Percentiles rank a stretch among this genome's conserved stretches.
phyloP scores from a whole-genome alignment of 1,140 invertebrate species.

The Zophobas atratus region DNA sequence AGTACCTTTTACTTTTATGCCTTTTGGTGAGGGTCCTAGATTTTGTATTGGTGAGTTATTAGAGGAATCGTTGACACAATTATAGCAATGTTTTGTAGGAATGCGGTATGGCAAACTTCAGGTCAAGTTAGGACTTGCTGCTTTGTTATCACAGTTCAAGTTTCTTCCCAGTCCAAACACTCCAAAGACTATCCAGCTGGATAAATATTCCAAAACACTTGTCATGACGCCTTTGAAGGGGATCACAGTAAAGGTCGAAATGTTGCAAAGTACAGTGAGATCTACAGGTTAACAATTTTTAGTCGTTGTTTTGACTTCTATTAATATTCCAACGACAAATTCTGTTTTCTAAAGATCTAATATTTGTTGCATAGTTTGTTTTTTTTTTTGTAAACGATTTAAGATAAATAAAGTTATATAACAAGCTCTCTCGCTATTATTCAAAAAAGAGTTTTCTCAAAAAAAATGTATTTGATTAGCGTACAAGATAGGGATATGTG shows the following conservation, averaged over 20 bases:
- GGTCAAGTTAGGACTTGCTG: conserved; percentile 46
- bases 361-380: too few species aligned
- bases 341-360: too few species aligned
- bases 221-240: background rate
- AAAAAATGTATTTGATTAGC: too few species aligned
- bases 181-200: conserved; percentile 14
- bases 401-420: too few species aligned
- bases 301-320: background rate
- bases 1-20: conserved; percentile 58
- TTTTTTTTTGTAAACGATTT: too few species aligned
- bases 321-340: too few species aligned
- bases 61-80: background rate
- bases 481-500: too few species aligned
- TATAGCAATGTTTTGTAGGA: conserved; percentile 9
- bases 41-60: conserved; percentile 69
- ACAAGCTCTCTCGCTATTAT: too few species aligned
- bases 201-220: conserved; percentile 16
- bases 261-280: background rate
- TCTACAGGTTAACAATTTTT: background rate
- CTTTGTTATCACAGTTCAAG: conserved; percentile 51
- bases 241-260: background rate
- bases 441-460: too few species aligned
- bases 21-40: conserved; percentile 72
- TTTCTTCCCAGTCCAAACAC: conserved; percentile 51
- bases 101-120: conserved; percentile 54